Percentiles rank a stretch among this genome's conserved stretches.
These are phyloP conservation scores for Periophthalmus modestus DNA, from an alignment of 2,113 vertebrate genomes.

Conservation along the genomic window DNA sequence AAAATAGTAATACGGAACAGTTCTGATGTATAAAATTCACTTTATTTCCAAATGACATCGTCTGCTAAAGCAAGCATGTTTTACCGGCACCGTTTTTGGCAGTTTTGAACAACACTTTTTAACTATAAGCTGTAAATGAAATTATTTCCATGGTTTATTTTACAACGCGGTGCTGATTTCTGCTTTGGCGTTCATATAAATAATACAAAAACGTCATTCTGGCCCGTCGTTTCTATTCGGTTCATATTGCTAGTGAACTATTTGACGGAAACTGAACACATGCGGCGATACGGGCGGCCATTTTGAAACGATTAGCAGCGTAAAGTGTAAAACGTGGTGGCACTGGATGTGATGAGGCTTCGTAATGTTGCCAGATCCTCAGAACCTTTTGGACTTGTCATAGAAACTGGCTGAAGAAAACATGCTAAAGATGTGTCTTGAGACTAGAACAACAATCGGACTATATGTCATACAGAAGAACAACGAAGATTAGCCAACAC, in stretches of 20 bases:
- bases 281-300: slow-evolving; percentile 54
- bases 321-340: slow-evolving; percentile 50
- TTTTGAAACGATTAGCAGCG: slow-evolving; percentile 48
- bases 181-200: slow-evolving; percentile 12
- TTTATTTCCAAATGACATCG: slow-evolving; percentile 47
- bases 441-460: slow-evolving; percentile 45
- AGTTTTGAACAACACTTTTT: slow-evolving; percentile 42
- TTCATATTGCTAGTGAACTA: slow-evolving; percentile 21
- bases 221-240: background rate
- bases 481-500: slow-evolving; percentile 32
- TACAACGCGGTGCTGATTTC: background rate
- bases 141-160: background rate
- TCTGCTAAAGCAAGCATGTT: slow-evolving; percentile 29
- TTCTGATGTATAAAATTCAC: slow-evolving; percentile 23
- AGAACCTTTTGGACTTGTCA: slow-evolving; percentile 60
- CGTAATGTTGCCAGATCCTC: slow-evolving; percentile 45
- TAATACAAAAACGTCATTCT: slow-evolving; percentile 7
- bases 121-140: background rate
- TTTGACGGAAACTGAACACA: slow-evolving; percentile 47
- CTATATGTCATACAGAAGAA: slow-evolving; percentile 22
- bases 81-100: slow-evolving; percentile 42
- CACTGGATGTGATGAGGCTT: slow-evolving; percentile 45
- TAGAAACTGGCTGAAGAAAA: slow-evolving; percentile 73
- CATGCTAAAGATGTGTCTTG: slow-evolving; percentile 81
- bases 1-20: no score